Percentiles rank a stretch among this genome's conserved stretches.
These are phyloP conservation scores for Ailurus styani DNA, from an alignment of 2,113 vertebrate species.

Conservation along the genomic window DNA sequence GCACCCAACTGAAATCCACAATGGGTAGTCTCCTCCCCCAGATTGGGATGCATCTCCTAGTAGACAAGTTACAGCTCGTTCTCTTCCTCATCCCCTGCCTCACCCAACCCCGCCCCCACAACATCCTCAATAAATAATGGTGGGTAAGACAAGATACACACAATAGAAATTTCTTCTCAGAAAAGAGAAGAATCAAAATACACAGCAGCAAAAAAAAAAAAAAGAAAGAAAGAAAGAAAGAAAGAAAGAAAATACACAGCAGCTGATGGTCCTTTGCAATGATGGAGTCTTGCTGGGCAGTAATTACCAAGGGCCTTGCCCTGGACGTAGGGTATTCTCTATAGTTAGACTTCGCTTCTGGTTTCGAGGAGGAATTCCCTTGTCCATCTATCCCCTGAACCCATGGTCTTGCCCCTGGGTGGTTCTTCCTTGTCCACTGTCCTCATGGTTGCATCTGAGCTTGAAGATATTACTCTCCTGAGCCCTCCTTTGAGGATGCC, in stretches of 20 bases:
- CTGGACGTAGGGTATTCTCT: background rate
- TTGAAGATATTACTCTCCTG: background rate
- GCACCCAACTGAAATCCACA: background rate
- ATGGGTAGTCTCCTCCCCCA: background rate
- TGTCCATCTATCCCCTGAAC: background rate
- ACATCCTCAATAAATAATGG: background rate
- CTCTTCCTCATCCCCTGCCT: background rate
- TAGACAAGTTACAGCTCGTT: background rate
- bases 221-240: too few relatives aligned
- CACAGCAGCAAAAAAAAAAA: too few relatives aligned
- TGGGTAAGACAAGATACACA: background rate
- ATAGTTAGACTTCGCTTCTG: background rate
- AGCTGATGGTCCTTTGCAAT: background rate
- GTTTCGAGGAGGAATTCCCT: background rate
- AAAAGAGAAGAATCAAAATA: background rate
- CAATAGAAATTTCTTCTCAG: background rate
- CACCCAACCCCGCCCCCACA: background rate
- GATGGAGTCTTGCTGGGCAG: background rate
- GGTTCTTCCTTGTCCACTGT: background rate
- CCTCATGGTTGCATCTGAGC: background rate
- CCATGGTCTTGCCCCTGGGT: background rate
- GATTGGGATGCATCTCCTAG: background rate
- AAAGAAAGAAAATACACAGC: background rate
- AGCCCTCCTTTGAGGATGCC: background rate
- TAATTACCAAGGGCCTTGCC: background rate